phyloP scores from a whole-genome alignment of 2,888 invertebrate species.

The Steinernema hermaphroditum region DNA sequence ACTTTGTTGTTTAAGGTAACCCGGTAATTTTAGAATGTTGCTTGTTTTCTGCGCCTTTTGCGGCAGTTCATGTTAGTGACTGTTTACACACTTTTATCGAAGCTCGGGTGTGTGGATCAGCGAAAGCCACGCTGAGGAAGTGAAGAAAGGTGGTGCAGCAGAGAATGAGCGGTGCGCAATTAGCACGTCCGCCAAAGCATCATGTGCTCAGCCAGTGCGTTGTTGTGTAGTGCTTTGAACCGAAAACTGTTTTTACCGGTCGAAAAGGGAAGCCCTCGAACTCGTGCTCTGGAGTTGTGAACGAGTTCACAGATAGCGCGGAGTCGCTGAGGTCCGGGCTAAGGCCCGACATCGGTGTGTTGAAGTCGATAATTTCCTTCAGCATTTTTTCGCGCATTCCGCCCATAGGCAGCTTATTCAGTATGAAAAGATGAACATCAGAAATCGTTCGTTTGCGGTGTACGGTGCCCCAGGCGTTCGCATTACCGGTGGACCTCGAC shows the following conservation, averaged over 20 bases:
- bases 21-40: too few species aligned
- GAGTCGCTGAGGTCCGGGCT: conserved; percentile 2
- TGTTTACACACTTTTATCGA: conserved; percentile 22
- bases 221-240: not conserved
- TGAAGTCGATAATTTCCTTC: conserved; percentile 56
- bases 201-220: not conserved
- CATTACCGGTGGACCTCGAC: not conserved
- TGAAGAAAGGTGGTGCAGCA: conserved; percentile 3
- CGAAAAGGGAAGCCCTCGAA: not conserved
- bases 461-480: not conserved
- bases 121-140: not conserved
- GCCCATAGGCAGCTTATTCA: conserved; percentile 56
- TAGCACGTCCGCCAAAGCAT: conserved; percentile 5
- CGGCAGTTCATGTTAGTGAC: conserved; percentile 14
- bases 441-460: conserved; percentile 39
- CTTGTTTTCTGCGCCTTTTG: not conserved
- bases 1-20: too few species aligned
- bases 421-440: conserved; percentile 59
- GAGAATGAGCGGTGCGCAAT: conserved; percentile 6
- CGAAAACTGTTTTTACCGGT: not conserved
- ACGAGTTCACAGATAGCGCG: not conserved
- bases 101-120: not conserved
- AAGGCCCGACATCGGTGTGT: conserved; percentile 32
- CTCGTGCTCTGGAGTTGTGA: not conserved
- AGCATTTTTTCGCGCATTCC: conserved; percentile 59